Evolutionary conservation across 1,140 invertebrate species (phyloP), one percentile per base, ranked within the genome.

Genomic region (Hycleus phaleratus): DNA sequence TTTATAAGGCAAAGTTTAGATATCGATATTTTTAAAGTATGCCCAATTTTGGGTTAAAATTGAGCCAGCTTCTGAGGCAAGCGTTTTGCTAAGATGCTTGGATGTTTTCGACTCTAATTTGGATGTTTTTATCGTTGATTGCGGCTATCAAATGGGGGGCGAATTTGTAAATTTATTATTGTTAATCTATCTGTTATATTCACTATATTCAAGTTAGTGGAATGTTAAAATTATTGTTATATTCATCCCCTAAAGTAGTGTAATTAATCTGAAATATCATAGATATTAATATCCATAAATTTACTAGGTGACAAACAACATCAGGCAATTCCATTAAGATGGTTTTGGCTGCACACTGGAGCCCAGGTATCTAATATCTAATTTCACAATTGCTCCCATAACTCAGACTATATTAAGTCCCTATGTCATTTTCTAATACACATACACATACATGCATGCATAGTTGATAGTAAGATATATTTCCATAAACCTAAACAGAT

Each of bases 331-430:
- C 68, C 68, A 70, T 70, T 70, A 70, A 60, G 59, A 26, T 39
- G 63, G 60, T 62, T 60, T 51, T 60, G 59, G 61, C 60, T 52
- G 32, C 32, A 51, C 47, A 57, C 26, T 61, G 59, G 44, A 44
- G 54, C 56, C 51, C 62, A 61, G 59, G 62, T 64, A 64, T 40
- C 38, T 60, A 32, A 64, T 65, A 70, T 70, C 68, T 70, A 70
- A 70, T 70, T 70, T 67, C 68, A 60, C 66, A 68, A 70, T 70
- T 70, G 68, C 63, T 60, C 60, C 64, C 68, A 68, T 70, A 68
- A 70, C 62, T 70, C 67, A 70, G 57, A 40, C 56, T 32, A 7
- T 32, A 32, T 32, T 32, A 32, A 32, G 32, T 32, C 32, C 32
- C 32, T 32, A 60, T 59, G 65, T 68, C 32, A 32, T 32, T 7